phyloP scores from a whole-genome alignment of 2,888 invertebrate species.

The Sinodicranocentrus sp. region DNA sequence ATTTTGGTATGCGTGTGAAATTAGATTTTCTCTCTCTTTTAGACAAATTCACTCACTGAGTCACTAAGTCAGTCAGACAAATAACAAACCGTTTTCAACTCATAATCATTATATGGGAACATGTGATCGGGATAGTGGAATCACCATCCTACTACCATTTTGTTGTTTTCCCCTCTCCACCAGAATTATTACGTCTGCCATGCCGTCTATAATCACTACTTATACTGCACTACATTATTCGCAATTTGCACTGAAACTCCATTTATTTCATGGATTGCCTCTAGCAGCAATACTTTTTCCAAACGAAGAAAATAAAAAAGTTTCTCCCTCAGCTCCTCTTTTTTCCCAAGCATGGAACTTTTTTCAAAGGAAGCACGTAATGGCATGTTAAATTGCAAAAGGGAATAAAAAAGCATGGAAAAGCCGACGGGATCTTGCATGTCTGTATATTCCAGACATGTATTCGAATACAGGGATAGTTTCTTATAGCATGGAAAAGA shows the following conservation, averaged over 20 bases:
- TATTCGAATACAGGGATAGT: too few relatives aligned
- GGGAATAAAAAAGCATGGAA: conserved; percentile 36
- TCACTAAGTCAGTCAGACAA: conserved; percentile 15
- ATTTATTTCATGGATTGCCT: neutral
- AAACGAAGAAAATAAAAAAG: too few relatives aligned
- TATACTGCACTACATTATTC: neutral
- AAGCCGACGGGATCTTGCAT: too few relatives aligned
- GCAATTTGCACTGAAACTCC: neutral
- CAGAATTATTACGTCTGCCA: conserved; percentile 1
- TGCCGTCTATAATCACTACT: too few relatives aligned
- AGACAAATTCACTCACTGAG: neutral
- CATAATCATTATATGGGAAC: conserved; percentile 8
- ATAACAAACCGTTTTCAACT: neutral
- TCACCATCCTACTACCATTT: too few relatives aligned
- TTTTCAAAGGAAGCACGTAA: conserved; percentile 37
- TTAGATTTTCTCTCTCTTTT: neutral
- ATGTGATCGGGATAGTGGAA: neutral
- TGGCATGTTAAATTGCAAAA: conserved; percentile 39
- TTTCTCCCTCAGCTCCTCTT: neutral
- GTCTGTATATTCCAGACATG: too few relatives aligned
- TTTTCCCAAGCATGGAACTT: neutral
- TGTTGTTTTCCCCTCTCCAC: neutral
- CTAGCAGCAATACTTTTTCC: conserved; percentile 3
- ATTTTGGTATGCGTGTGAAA: neutral
- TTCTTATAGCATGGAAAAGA: neutral